These are phyloP conservation scores for Aurelia aurita complex sp. Pacific DNA, from an alignment of 30 jellyfish, hydroid and myxozoan species.

Conservation along the genomic window DNA sequence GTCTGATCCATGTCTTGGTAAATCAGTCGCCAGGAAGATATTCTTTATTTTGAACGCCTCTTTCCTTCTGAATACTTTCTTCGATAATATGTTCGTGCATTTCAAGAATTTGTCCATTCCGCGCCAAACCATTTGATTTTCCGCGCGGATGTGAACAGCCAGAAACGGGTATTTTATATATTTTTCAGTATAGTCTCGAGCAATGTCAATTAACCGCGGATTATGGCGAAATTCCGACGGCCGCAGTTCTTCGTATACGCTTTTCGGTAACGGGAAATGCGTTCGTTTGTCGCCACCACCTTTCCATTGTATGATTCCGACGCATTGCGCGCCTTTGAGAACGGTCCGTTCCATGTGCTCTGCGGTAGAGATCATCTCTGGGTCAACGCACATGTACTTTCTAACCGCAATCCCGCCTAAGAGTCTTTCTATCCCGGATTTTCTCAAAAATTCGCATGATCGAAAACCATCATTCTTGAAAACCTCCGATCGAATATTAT, in stretches of 20 bases:
- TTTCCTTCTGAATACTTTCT: constrained; percentile 37
- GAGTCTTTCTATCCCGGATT: constrained; percentile 62
- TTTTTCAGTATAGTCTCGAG: constrained; percentile 55
- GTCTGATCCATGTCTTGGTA: constrained; percentile 87
- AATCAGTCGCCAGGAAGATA: constrained; percentile 84
- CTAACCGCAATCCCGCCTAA: constrained; percentile 62
- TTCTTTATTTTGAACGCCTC: constrained; percentile 28
- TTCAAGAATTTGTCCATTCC: constrained; percentile 57
- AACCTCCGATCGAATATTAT: constrained; percentile 1
- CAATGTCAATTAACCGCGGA: constrained; percentile 56
- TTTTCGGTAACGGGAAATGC: constrained; percentile 77
- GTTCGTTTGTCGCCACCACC: constrained; percentile 87
- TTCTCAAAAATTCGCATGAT: constrained; percentile 64
- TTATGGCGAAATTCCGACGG: constrained; percentile 85
- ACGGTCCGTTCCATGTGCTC: constrained; percentile 70
- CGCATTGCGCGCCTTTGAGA: constrained; percentile 71
- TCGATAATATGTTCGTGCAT: constrained; percentile 57
- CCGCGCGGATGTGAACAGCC: constrained; percentile 90
- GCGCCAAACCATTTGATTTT: constrained; percentile 69
- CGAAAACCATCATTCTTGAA: constrained; percentile 61
- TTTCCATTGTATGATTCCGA: constrained; percentile 87
- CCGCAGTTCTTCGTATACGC: constrained; percentile 49
- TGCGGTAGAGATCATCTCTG: constrained; percentile 79
- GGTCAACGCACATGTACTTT: constrained; percentile 87
- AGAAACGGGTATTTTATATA: constrained; percentile 72